These are phyloP conservation scores for Ploceus nigricollis DNA, from an alignment of 2,113 vertebrate species.

Conservation along the genomic window DNA sequence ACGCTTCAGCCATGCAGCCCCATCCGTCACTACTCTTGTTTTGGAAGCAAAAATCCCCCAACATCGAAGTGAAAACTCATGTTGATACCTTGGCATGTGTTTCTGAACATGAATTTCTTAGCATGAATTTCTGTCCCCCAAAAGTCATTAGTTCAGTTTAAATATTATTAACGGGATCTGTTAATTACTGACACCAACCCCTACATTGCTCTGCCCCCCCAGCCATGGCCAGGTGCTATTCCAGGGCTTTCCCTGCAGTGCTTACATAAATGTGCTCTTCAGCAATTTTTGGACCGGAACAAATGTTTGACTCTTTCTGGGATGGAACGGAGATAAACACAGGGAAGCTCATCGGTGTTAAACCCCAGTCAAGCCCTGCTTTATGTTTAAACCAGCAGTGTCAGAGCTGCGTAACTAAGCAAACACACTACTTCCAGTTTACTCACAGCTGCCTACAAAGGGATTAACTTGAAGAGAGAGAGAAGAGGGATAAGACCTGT, in stretches of 20 bases:
- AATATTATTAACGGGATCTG: not conserved
- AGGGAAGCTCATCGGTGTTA: not conserved
- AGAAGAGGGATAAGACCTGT: rapidly evolving
- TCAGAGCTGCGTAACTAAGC: not conserved
- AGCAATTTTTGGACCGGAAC: not conserved
- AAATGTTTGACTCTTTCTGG: conserved; percentile 10
- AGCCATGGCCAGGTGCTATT: not conserved
- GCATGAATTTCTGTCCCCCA: too few species aligned
- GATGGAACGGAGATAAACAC: not conserved
- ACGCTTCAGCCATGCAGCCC: not conserved
- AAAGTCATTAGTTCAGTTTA: not conserved
- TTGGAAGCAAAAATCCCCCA: not conserved
- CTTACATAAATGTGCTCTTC: not conserved
- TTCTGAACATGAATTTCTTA: too few species aligned
- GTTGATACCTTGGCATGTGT: not conserved
- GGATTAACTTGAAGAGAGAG: not conserved
- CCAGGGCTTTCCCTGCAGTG: not conserved
- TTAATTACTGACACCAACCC: not conserved
- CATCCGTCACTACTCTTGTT: not conserved
- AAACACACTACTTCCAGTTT: not conserved
- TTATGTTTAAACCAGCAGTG: not conserved
- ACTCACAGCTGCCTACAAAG: not conserved
- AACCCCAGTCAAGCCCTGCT: not conserved
- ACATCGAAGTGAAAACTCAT: rapidly evolving
- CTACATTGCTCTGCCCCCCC: not conserved